Evolutionary conservation across 2,888 invertebrate genomes (phyloP), one percentile per base, ranked within the genome.

Genomic region (Troglohyphantes excavatus): DNA sequence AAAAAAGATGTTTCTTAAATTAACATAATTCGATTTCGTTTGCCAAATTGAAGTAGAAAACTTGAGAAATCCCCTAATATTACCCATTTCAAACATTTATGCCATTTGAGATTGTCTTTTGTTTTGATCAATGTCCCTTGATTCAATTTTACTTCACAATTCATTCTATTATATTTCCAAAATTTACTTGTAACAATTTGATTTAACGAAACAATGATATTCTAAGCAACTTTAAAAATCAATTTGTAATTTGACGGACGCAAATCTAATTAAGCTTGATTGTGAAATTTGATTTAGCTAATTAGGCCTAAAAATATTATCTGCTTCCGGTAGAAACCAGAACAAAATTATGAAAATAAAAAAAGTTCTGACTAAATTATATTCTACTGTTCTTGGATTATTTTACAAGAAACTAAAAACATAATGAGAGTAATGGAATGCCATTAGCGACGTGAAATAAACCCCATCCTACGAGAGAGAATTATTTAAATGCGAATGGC

Each of bases 401-500:
- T 61, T 9, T 17, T 53, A 29, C n/a, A 73, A 59, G 68, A 68
- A 3, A 68, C 23, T 59, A 46, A 46, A 75, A 76, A 33, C 61
- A 59, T 61, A 68, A 68, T 81, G 79, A 65, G 65, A 27, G 65
- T 81, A 53, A 68, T 81, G 79, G 79, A 81, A 81, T 81, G 13
- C 79, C 79, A 81, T 81, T 81, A 81, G 68, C 39, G 43, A 17
- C n/a, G 79, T 46, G 23, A 6, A 26, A 39, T 19, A 79, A 81
- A 43, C 79, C 46, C 17, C 46, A 29, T 53, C 53, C 53, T 7
- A 26, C n/a, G 39, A 68, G 21, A 27, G 27, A 63, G 79, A 68
- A 81, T 81, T 67, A 81, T 81, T 46, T 46, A 67, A 81, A 67
- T 39, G 19, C 7, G 79, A 68, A 81, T 78, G 63, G 78, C 78